These are phyloP conservation scores for Pectinophora gossypiella DNA, from an alignment of 1,140 invertebrate genomes.

Conservation along the genomic window DNA sequence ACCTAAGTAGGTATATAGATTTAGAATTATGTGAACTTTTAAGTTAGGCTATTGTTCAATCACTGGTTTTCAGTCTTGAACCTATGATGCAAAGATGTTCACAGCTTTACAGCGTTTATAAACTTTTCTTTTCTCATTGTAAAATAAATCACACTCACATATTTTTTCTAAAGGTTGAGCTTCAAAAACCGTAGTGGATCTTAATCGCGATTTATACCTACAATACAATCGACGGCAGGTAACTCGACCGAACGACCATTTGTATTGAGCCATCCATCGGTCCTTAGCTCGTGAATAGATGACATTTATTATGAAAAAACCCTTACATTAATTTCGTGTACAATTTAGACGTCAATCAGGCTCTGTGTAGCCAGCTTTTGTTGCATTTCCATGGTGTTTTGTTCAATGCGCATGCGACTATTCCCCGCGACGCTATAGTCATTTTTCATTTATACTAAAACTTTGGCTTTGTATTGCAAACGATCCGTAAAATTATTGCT, in stretches of 20 bases:
- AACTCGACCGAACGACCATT: neutral
- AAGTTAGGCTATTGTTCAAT: too few species aligned
- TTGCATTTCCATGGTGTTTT: conserved; percentile 43
- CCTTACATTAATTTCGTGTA: conserved; percentile 27
- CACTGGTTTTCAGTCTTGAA: too few species aligned
- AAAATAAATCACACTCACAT: neutral
- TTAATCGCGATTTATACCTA: neutral
- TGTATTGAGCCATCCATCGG: neutral
- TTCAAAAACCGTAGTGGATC: neutral
- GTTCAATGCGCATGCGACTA: conserved; percentile 18
- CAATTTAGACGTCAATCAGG: conserved; percentile 59
- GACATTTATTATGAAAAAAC: conserved; percentile 41
- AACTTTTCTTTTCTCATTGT: too few species aligned
- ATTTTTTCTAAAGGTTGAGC: neutral
- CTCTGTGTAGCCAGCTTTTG: conserved; percentile 32
- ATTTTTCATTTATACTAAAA: too few species aligned
- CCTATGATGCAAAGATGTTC: too few species aligned
- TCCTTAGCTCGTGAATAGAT: conserved; percentile 32
- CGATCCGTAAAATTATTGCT: conserved; percentile 56
- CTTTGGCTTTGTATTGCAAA: conserved; percentile 49
- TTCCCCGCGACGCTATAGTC: conserved; percentile 7
- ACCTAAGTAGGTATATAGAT: too few species aligned
- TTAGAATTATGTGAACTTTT: too few species aligned
- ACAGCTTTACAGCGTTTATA: too few species aligned
- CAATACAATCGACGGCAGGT: neutral